Evolutionary conservation across 2,888 invertebrate genomes (phyloP).

Genomic region (Protophormia terraenovae): DNA sequence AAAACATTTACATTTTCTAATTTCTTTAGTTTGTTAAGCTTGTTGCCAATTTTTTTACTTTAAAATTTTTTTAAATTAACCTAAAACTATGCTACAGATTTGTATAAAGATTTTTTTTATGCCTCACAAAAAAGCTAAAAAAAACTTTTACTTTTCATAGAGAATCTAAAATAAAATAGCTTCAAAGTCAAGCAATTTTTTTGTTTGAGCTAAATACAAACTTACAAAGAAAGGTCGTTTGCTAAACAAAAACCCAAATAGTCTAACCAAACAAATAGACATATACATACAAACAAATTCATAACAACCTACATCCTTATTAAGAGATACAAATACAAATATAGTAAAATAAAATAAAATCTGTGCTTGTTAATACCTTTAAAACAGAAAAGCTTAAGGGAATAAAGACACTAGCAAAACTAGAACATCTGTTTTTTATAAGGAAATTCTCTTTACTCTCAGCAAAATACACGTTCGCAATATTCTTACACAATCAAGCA

Average conservation of each 20-base stretch:
- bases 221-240: neutral
- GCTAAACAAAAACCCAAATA: neutral
- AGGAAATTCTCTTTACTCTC: neutral
- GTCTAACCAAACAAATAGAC: neutral
- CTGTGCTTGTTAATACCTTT: slow-evolving; percentile 6
- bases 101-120: neutral
- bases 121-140: neutral
- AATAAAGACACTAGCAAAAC: neutral
- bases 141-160: neutral
- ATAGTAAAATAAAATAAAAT: neutral
- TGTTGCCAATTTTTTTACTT: neutral
- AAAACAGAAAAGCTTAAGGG: neutral
- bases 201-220: neutral
- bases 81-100: slow-evolving; percentile 14
- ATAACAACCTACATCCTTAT: neutral
- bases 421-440: neutral
- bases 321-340: neutral
- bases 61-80: neutral
- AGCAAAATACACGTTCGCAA: neutral
- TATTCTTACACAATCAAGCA: too few species aligned
- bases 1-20: neutral
- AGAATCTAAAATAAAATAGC: neutral
- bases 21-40: neutral
- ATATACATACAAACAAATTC: neutral
- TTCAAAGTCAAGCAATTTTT: slow-evolving; percentile 7